Evolutionary conservation across 1,140 invertebrate species (phyloP).

Genomic region (Marisa cornuarietis): DNA sequence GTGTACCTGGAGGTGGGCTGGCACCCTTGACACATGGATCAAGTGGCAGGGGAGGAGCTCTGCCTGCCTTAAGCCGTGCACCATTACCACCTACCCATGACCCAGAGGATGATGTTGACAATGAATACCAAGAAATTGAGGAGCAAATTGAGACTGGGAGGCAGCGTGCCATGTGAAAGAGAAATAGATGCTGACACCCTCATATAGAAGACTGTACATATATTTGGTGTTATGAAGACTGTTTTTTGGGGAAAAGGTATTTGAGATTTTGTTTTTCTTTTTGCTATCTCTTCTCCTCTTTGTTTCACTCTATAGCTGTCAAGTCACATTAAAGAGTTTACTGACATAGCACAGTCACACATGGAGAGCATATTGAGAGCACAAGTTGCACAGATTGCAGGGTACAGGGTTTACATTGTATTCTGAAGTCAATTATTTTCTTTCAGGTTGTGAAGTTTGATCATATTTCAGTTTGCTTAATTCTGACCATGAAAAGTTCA

Average conservation of each 20-base stretch:
- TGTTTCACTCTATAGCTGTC: no score
- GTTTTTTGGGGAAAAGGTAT: not conserved
- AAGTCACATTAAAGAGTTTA: no score
- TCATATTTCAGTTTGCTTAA: no score
- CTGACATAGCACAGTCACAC: no score
- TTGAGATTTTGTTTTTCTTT: not conserved
- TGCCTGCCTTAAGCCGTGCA: constrained; percentile 21
- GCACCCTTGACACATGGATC: not conserved
- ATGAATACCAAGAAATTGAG: constrained; percentile 15
- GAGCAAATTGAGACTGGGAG: not conserved
- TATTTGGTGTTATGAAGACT: not conserved
- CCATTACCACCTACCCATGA: constrained; percentile 29
- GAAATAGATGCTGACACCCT: not conserved
- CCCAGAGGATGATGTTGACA: constrained; percentile 31
- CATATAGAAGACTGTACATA: not conserved
- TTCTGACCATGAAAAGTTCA: no score
- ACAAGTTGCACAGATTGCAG: no score
- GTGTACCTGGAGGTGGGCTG: not conserved
- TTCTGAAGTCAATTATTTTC: no score
- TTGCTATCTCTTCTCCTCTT: no score
- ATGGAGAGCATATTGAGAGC: no score
- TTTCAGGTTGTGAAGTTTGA: no score
- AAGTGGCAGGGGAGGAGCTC: not conserved
- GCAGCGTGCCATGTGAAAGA: constrained; percentile 20
- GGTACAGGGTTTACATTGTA: no score